phyloP scores from a whole-genome alignment of 2,888 invertebrate species.

The Allacma fusca region DNA sequence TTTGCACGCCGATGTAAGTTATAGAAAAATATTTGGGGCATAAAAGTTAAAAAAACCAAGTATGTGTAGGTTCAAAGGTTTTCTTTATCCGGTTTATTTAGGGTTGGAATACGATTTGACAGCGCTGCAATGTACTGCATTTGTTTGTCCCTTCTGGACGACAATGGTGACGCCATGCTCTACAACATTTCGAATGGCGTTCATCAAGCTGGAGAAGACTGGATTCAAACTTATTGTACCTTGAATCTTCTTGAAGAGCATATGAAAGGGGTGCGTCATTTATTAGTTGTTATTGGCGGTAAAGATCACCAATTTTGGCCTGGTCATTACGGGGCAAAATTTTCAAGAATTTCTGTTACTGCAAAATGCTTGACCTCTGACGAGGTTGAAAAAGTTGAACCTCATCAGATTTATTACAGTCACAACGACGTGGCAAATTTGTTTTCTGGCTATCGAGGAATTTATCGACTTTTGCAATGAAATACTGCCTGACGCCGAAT shows the following conservation, averaged over 20 bases:
- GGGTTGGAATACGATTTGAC: conserved; percentile 50
- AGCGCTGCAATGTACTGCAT: conserved; percentile 48
- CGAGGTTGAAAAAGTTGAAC: neutral
- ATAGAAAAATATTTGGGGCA: too few relatives aligned
- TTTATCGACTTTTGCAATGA: too few relatives aligned
- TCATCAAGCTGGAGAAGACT: neutral
- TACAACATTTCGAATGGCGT: conserved; percentile 33
- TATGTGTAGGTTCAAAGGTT: too few relatives aligned
- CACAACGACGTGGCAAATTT: neutral
- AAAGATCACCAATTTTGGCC: conserved; percentile 43
- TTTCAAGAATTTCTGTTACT: conserved; percentile 44
- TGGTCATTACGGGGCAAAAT: conserved; percentile 53
- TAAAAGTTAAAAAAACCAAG: too few relatives aligned
- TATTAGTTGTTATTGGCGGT: conserved; percentile 49
- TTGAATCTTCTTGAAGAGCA: conserved; percentile 25
- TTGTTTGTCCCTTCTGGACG: conserved; percentile 44
- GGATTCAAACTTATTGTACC: neutral
- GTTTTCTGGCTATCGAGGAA: neutral
- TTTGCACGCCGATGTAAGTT: conserved; percentile 48
- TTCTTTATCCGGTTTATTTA: conserved; percentile 9
- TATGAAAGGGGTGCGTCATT: conserved; percentile 46
- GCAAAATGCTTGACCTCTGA: neutral
- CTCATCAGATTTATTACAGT: neutral
- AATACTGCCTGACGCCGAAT: too few relatives aligned
- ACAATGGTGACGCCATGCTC: conserved; percentile 25